Conservation (phyloP, 2,888 invertebrate genomes). For the Steinernema hermaphroditum region DNA sequence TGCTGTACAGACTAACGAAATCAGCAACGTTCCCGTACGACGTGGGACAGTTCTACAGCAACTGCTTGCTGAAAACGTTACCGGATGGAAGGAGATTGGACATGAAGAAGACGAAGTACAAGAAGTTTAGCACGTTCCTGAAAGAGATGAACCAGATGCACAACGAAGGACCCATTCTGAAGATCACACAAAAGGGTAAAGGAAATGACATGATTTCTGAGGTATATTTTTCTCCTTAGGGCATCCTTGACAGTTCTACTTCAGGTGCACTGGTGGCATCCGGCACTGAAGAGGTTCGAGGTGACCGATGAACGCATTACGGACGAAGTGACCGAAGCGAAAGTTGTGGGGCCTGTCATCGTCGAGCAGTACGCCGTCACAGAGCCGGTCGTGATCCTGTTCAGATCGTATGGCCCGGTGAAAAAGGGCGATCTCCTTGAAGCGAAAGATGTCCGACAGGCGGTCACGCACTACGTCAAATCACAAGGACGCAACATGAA, state of each 20-base stretch:
- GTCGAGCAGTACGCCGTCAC: constrained; percentile 42
- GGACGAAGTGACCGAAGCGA: constrained; percentile 43
- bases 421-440: constrained; percentile 40
- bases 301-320: constrained; percentile 47
- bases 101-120: constrained; percentile 63
- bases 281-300: constrained; percentile 45
- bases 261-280: constrained; percentile 47
- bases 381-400: constrained; percentile 46
- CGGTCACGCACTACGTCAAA: constrained; percentile 50
- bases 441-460: not conserved
- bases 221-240: constrained; percentile 42
- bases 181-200: constrained; percentile 52
- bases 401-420: constrained; percentile 46
- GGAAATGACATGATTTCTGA: constrained; percentile 58
- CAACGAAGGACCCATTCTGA: constrained; percentile 44
- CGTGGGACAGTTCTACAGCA: constrained; percentile 59
- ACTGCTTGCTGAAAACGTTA: constrained; percentile 40
- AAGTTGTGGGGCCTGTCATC: constrained; percentile 38
- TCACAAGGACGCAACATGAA: constrained; percentile 16
- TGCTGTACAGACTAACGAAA: constrained; percentile 52
- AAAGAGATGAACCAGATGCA: constrained; percentile 45
- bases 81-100: constrained; percentile 55
- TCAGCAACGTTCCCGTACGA: constrained; percentile 53
- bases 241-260: not conserved
- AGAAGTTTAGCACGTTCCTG: constrained; percentile 61